Conservation (phyloP, 2,888 invertebrate genomes). For the Automeris io region DNA sequence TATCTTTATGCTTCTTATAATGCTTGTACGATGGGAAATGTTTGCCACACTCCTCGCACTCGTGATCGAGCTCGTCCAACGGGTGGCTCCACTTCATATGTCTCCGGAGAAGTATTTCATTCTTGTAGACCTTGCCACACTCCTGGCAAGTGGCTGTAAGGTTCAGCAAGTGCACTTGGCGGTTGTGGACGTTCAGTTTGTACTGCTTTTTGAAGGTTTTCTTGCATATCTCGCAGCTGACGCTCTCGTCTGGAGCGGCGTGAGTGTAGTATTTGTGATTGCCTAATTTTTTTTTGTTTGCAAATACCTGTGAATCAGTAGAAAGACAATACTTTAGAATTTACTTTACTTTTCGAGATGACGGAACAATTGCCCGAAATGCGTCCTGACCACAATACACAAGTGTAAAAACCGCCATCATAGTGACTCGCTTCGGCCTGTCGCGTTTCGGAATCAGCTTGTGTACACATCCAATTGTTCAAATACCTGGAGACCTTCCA, state of each 20-base stretch:
- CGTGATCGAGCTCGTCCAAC: constrained; percentile 27
- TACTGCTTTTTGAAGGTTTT: constrained; percentile 32
- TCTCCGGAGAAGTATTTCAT: constrained; percentile 28
- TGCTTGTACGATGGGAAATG: constrained; percentile 21
- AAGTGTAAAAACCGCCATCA: too few species aligned
- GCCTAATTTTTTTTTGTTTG: constrained; percentile 28
- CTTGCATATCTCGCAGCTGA: constrained; percentile 24
- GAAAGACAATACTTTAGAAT: too few species aligned
- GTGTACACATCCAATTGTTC: too few species aligned
- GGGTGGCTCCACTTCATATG: constrained; percentile 37
- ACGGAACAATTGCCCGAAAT: too few species aligned
- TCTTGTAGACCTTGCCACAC: constrained; percentile 31
- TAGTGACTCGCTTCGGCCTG: too few species aligned
- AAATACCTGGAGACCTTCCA: too few species aligned
- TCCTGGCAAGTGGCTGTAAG: constrained; percentile 22
- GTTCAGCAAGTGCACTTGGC: constrained; percentile 28
- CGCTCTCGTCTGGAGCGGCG: constrained; percentile 24
- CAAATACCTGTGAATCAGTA: too few species aligned
- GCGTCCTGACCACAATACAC: too few species aligned
- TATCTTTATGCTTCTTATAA: constrained; percentile 25
- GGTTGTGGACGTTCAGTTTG: constrained; percentile 31
- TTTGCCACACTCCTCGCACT: constrained; percentile 29
- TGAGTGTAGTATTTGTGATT: constrained; percentile 37
- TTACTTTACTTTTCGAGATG: too few species aligned
- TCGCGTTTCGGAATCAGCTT: too few species aligned